Base-by-base conservation (phyloP, 2,888 invertebrate species). In the Vesta saturnalis region DNA sequence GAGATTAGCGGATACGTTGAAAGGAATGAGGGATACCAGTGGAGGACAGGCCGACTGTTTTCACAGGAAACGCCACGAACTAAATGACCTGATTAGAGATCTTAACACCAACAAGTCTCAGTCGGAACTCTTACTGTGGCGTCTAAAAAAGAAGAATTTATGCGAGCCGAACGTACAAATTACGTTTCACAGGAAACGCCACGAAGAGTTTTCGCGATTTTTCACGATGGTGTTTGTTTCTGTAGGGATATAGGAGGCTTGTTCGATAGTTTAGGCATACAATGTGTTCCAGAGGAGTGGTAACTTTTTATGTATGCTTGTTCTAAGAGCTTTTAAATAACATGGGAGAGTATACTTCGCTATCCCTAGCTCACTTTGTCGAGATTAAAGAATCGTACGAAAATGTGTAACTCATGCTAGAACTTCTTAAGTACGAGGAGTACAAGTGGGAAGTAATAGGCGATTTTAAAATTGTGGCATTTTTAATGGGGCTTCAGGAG, bases 391-490 rank as follows among this genome's bases (percentile, higher is more conserved):
- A 47, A 47, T 14, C 12, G 2, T 47, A 47, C 15, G 47, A 47
- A 47, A 47, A 16, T 47, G 47, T 47, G 1, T 8, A n/a, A n/a
- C n/a, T n/a, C n/a, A n/a, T 47, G 15, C 15, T 47, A 1, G 16
- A 47, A 47, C 1, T 1, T 14, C 35, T 77, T 60, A 77, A 77
- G 54, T 79, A 78, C 74, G 52, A 57, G 14, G 70, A 81, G 61
- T 75, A 77, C 56, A 56, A 74, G 19, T 77, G 74, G 77, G 55
- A 67, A 47, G 70, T 79, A 14, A 77, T 74, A 62, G 74, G 75
- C 18, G 79, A 80, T 73, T 75, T 66, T 39, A 47, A 47, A 8
- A 47, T 47, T n/a, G 16, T 47, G 15, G 47, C 1, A 47, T 16
- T 47, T 23, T 23, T 78, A 43, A 67, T 72, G 52, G 77, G 74